Evolutionary conservation across 2,113 vertebrate species (phyloP).

Genomic region (Charadrius vociferus): DNA sequence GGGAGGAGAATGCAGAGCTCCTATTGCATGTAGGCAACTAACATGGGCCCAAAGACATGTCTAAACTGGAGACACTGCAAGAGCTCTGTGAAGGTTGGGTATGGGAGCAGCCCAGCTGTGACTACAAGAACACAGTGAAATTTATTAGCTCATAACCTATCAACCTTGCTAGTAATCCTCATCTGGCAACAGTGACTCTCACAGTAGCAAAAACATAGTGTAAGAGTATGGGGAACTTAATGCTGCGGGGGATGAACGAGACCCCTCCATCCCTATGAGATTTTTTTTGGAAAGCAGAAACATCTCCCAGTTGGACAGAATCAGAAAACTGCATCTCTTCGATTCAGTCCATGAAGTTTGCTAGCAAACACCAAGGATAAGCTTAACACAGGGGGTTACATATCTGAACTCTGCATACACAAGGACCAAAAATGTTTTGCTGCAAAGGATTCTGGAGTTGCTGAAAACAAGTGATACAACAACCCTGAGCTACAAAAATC

Average conservation of each 20-base stretch:
- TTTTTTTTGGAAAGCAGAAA: not conserved
- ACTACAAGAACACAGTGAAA: not conserved
- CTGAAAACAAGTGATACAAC: not conserved
- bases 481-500: not conserved
- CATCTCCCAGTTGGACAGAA: not conserved
- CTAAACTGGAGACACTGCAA: not conserved
- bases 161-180: not conserved
- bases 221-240: not conserved
- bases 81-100: not conserved
- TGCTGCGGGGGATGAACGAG: not conserved
- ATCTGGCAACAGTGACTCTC: not conserved
- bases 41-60: not conserved
- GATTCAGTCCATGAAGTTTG: not conserved
- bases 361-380: not conserved
- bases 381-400: not conserved
- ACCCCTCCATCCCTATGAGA: not conserved
- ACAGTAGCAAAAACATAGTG: not conserved
- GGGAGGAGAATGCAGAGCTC: not conserved
- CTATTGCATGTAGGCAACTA: not conserved
- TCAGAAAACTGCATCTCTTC: not conserved
- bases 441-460: not conserved
- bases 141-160: not conserved
- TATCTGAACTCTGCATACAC: not conserved
- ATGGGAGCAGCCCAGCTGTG: not conserved
- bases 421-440: not conserved